A percentile compares a stretch with the other conserved stretches of the same genome.
These are phyloP conservation scores for Musca domestica DNA, from an alignment of 1,140 invertebrate genomes.

Conservation along the genomic window DNA sequence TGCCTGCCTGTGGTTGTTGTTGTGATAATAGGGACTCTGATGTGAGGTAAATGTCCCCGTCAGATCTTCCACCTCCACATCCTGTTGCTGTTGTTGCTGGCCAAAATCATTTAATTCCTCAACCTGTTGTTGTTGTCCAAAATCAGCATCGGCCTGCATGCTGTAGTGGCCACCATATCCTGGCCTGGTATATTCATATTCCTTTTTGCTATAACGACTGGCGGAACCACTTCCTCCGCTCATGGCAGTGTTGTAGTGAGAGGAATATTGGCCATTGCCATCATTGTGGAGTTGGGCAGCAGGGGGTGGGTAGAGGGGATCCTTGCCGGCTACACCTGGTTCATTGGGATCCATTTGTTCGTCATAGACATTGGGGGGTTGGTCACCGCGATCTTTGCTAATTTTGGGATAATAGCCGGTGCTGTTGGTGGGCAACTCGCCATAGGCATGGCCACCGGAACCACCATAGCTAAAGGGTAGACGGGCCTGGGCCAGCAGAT, in stretches of 20 bases:
- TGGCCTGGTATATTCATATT: constrained; percentile 40
- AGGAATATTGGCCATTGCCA: constrained; percentile 11
- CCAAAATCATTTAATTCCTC: constrained; percentile 23
- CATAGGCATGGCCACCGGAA: constrained; percentile 34
- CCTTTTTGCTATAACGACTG: constrained; percentile 38
- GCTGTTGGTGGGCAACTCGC: constrained; percentile 38
- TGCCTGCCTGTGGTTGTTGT: constrained; percentile 9
- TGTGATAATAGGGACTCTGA: too few species aligned
- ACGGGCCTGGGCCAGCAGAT: constrained; percentile 41
- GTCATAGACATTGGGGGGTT: constrained; percentile 45
- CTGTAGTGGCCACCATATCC: constrained; percentile 2
- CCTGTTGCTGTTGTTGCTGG: constrained; percentile 32
- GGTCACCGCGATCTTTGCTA: constrained; percentile 49
- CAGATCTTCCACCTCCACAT: constrained; percentile 30
- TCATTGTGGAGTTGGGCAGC: not conserved
- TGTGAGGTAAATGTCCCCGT: constrained; percentile 22
- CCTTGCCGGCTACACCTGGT: constrained; percentile 38
- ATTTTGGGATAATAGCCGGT: constrained; percentile 35
- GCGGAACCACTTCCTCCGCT: constrained; percentile 24
- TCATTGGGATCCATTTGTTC: constrained; percentile 40
- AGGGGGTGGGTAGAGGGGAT: constrained; percentile 16
- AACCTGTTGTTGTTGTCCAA: constrained; percentile 29
- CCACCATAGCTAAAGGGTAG: constrained; percentile 32
- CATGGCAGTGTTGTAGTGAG: not conserved
- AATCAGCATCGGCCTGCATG: constrained; percentile 8